Base-by-base conservation (phyloP, 2,888 invertebrate genomes). In the Pediacus dermestoides region DNA sequence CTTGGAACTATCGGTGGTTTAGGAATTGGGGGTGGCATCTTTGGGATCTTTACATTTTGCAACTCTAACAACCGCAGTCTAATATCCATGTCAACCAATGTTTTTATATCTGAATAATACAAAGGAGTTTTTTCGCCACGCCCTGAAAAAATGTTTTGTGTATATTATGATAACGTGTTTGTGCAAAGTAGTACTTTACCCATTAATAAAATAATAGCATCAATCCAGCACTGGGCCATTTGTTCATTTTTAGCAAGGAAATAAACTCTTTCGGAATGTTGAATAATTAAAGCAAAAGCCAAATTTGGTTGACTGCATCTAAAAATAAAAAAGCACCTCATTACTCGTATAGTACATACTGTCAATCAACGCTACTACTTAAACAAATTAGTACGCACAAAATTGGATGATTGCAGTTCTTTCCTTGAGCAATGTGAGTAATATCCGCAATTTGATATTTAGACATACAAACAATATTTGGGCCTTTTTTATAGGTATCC, bases 161-260 rank as follows among this genome's bases (percentile, higher is more conserved):
- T n/a, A n/a, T n/a, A n/a, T n/a, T n/a, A n/a, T n/a, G n/a, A n/a
- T n/a, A n/a, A n/a, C n/a, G n/a, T n/a, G n/a, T n/a, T n/a, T n/a
- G n/a, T n/a, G n/a, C n/a, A n/a, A n/a, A n/a, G n/a, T n/a, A n/a
- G n/a, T n/a, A n/a, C n/a, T n/a, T 48, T 55, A 66, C 66, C 61
- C 46, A 57, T 46, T 15, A 68, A 42, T 32, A 67, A 48, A 48
- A 60, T 53, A 11, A 68, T 56, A 3, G 59, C 57, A 33, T 58
- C 68, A n/a, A 58, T 57, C 69, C 69, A 69, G 34, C 61, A 55
- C 28, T 56, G 52, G 7, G 65, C 63, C 1, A 48, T 57, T 41
- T 50, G 54, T 34, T 53, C 55, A 37, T 64, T 58, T 37, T 60
- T 50, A 1, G 66, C 66, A 15, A 65, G 49, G 39, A 66, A 64